phyloP scores from a whole-genome alignment of 2,113 vertebrate genomes.

The Tor tambroides region DNA sequence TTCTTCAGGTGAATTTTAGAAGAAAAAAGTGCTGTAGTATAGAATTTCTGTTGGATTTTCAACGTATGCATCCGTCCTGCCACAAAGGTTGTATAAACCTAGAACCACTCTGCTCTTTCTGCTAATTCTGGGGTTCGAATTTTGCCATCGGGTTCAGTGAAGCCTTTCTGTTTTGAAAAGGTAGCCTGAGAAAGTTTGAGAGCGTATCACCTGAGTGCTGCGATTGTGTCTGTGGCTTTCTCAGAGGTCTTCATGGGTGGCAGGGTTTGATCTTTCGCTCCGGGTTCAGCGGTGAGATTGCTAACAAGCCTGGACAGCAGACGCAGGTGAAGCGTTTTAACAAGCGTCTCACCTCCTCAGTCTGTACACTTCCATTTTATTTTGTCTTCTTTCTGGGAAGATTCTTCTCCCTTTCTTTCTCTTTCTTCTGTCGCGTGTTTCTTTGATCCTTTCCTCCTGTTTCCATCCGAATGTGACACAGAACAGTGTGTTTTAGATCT shows the following conservation, averaged over 20 bases:
- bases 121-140: not conserved
- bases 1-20: too few species aligned
- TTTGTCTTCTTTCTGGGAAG: not conserved
- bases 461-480: constrained; percentile 1
- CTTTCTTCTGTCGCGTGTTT: not conserved
- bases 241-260: constrained; percentile 29
- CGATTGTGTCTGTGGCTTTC: not conserved
- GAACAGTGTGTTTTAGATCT: not conserved
- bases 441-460: constrained; percentile 11
- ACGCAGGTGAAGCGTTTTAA: constrained; percentile 19
- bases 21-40: too few species aligned
- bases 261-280: constrained; percentile 26
- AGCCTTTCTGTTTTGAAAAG: not conserved
- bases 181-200: not conserved
- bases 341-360: not conserved
- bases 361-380: not conserved
- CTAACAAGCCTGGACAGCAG: constrained; percentile 30
- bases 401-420: constrained; percentile 5
- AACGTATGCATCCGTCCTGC: too few species aligned
- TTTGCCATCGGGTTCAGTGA: not conserved
- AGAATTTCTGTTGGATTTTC: too few species aligned
- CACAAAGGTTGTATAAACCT: too few species aligned
- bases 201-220: not conserved
- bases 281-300: not conserved
- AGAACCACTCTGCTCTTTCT: not conserved